These are phyloP conservation scores for Sphenodon punctatus DNA, from an alignment of 2,797 vertebrate genomes.

Conservation along the genomic window DNA sequence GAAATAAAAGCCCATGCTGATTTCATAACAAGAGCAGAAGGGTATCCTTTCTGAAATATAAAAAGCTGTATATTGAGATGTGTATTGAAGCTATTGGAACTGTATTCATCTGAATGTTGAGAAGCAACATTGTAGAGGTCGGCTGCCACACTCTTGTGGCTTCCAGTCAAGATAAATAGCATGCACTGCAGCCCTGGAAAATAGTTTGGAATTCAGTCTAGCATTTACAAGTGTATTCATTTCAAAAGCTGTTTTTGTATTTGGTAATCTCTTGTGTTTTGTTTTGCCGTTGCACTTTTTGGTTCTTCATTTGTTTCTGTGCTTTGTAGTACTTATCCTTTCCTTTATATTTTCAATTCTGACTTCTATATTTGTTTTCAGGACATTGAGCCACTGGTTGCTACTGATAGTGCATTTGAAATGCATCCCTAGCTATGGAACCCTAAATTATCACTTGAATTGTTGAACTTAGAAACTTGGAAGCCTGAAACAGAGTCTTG, in stretches of 20 bases:
- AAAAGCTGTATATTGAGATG: neutral
- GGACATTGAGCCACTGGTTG: neutral
- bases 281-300: neutral
- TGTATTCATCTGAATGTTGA: neutral
- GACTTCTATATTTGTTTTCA: neutral
- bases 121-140: neutral
- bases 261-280: neutral
- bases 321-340: neutral
- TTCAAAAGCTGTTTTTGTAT: neutral
- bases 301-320: neutral
- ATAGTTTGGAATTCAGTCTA: neutral
- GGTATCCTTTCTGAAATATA: neutral
- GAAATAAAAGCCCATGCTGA: neutral
- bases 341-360: neutral
- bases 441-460: neutral
- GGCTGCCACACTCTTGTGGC: neutral
- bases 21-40: neutral
- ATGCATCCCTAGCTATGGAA: neutral
- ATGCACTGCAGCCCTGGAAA: neutral
- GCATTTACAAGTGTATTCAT: neutral
- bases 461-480: neutral
- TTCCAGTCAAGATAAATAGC: neutral
- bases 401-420: neutral
- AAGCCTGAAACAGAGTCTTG: neutral
- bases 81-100: neutral